A percentile compares a stretch with the other conserved stretches of the same genome.
Evolutionary conservation across 2,113 vertebrate genomes (phyloP).

Genomic region (Aptenodytes patagonicus): DNA sequence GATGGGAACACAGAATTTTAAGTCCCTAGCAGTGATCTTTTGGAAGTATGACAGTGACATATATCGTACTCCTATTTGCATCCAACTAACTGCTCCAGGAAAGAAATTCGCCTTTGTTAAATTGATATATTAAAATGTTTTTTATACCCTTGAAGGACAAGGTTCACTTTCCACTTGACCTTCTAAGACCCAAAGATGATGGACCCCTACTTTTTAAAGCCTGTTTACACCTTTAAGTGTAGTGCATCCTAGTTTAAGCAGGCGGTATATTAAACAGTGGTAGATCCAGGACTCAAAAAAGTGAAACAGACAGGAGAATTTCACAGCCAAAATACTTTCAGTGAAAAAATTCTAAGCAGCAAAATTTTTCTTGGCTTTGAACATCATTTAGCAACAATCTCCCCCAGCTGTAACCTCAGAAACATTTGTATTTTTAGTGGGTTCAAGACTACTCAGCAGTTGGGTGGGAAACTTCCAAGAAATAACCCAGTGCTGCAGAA

Average conservation of each 20-base stretch:
- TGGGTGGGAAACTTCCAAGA: neutral
- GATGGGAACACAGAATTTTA: neutral
- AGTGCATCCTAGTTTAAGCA: neutral
- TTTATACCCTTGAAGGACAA: neutral
- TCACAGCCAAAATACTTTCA: neutral
- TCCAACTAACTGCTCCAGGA: neutral
- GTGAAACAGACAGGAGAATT: neutral
- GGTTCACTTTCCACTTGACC: neutral
- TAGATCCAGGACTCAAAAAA: neutral
- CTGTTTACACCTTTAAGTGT: neutral
- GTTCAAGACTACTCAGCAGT: neutral
- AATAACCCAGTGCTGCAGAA: neutral
- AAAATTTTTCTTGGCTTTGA: slow-evolving; percentile 3
- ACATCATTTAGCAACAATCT: neutral
- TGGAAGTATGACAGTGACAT: neutral
- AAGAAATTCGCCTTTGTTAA: neutral
- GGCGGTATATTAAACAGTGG: neutral
- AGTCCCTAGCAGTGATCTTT: neutral
- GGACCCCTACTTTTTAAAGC: neutral
- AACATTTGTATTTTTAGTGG: neutral
- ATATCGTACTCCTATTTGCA: neutral
- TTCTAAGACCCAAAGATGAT: neutral
- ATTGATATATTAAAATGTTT: neutral
- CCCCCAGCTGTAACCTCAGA: neutral
- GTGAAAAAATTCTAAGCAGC: neutral